These are phyloP conservation scores for Chloroceryle amazona DNA, from an alignment of 2,797 vertebrate genomes.

Conservation along the genomic window DNA sequence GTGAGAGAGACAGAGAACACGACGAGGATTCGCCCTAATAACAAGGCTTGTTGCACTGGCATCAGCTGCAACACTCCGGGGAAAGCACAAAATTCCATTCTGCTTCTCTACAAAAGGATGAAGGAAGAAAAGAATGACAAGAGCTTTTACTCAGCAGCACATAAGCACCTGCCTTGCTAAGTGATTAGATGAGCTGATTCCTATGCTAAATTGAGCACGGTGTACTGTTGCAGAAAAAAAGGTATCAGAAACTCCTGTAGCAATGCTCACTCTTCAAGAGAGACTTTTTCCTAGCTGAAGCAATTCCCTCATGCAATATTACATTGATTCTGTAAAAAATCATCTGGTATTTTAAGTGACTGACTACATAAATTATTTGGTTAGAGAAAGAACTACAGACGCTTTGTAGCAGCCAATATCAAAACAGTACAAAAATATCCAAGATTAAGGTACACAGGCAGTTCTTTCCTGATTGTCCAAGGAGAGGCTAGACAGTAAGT, in stretches of 20 bases:
- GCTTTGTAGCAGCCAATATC: neutral
- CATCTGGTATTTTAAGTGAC: neutral
- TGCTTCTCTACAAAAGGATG: neutral
- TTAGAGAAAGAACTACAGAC: neutral
- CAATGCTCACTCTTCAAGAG: neutral
- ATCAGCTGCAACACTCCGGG: neutral
- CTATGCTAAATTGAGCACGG: neutral
- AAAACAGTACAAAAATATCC: neutral
- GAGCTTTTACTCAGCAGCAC: neutral
- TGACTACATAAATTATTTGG: conserved; percentile 3
- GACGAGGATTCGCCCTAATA: neutral
- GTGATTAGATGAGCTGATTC: neutral
- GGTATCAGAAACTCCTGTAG: neutral
- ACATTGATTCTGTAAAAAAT: neutral
- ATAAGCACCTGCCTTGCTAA: neutral
- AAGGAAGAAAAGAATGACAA: neutral
- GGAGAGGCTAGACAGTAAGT: neutral
- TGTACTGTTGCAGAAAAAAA: neutral
- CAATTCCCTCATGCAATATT: neutral
- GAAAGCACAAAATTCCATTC: neutral
- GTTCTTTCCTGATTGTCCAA: neutral
- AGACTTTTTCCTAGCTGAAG: neutral
- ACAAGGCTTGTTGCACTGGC: neutral
- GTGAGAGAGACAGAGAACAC: neutral
- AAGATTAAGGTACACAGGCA: neutral